Conservation (phyloP, 2,113 vertebrate genomes). For the Ceuthmochares aereus region DNA sequence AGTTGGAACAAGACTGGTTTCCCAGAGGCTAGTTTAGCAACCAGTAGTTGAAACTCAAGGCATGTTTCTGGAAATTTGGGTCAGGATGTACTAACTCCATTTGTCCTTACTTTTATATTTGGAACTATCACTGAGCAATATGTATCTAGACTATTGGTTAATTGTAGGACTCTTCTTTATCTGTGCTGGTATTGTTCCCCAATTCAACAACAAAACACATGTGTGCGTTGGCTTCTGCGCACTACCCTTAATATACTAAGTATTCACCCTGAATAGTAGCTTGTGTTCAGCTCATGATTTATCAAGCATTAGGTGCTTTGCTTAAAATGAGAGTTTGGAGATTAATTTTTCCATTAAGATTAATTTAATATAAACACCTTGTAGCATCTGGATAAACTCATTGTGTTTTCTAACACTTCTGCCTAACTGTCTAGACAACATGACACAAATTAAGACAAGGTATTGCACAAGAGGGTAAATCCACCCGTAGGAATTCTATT, state of each 20-base stretch:
- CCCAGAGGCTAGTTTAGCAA: not conserved
- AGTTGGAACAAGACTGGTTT: not conserved
- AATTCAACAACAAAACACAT: not conserved
- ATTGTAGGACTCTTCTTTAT: not conserved
- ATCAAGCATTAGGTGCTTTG: not conserved
- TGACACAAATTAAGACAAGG: not conserved
- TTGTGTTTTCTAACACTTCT: constrained; percentile 6
- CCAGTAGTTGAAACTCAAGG: not conserved
- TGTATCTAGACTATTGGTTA: not conserved
- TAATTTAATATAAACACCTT: not conserved
- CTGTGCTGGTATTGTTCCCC: not conserved
- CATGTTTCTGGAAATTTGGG: not conserved
- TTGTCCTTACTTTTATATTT: not conserved
- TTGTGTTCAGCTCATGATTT: not conserved
- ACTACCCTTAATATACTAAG: not conserved
- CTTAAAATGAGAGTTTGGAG: not conserved
- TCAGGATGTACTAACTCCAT: not conserved
- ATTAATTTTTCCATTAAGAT: constrained; percentile 36
- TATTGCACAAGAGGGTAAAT: not conserved
- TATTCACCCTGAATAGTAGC: not conserved
- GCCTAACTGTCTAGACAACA: not conserved
- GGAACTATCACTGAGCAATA: not conserved
- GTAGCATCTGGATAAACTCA: not conserved
- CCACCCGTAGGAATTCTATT: not conserved
- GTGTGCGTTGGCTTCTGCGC: not conserved